Conservation (phyloP, 2,113 vertebrate species). For the Sterrhoptilus dennistouni region DNA sequence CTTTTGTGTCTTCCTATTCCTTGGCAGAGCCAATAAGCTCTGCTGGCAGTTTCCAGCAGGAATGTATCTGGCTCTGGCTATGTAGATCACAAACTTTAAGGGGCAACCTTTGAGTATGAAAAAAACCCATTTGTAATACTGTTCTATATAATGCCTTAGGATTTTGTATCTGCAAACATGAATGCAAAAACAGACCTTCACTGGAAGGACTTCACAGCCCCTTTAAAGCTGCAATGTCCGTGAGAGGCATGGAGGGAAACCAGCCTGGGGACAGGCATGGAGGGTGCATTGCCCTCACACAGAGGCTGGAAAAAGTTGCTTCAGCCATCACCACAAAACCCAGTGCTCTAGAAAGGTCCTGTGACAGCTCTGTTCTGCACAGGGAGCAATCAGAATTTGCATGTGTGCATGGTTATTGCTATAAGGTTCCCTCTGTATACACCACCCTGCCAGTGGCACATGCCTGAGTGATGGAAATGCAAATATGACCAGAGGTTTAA, state of each 20-base stretch:
- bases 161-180: not conserved
- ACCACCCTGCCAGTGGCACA: rapidly evolving
- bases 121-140: not conserved
- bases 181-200: not conserved
- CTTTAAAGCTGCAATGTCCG: rapidly evolving
- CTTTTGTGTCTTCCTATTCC: not conserved
- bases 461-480: not conserved
- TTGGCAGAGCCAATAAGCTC: not conserved
- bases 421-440: not conserved
- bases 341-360: not conserved
- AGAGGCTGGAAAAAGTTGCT: not conserved
- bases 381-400: not conserved
- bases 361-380: not conserved
- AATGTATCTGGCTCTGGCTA: not conserved
- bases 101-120: not conserved
- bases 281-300: not conserved
- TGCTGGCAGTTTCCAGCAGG: not conserved
- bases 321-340: not conserved
- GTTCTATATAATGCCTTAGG: not conserved
- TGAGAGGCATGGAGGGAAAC: rapidly evolving
- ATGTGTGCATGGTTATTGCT: not conserved
- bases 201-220: not conserved
- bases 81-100: not conserved
- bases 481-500: not conserved
- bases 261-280: rapidly evolving